Evolutionary conservation across 1,140 invertebrate species (phyloP).

Genomic region (Saccostrea glomerata): DNA sequence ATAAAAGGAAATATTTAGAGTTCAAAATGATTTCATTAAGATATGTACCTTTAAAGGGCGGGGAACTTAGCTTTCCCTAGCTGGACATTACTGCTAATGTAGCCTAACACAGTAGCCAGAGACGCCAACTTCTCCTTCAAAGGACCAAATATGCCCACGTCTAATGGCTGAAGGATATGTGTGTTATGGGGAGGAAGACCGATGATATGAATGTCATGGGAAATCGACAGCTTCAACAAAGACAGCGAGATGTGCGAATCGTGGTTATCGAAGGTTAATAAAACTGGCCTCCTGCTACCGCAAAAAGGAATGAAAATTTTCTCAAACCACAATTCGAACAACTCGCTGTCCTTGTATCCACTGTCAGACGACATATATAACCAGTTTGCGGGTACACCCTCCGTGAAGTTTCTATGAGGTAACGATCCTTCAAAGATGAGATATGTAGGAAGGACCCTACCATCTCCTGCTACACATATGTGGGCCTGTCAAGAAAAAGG

Average conservation of each 20-base stretch:
- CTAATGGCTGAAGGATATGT: constrained; percentile 33
- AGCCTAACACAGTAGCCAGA: not conserved
- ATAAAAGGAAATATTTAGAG: too few relatives aligned
- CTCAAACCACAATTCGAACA: constrained; percentile 43
- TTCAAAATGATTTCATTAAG: too few relatives aligned
- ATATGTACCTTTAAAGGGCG: not conserved
- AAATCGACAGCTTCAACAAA: not conserved
- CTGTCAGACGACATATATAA: not conserved
- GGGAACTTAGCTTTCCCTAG: constrained; percentile 34
- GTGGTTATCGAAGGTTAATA: constrained; percentile 33
- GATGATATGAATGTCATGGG: not conserved
- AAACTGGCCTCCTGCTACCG: not conserved
- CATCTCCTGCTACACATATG: constrained; percentile 12
- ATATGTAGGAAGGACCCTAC: constrained; percentile 39
- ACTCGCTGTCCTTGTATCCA: constrained; percentile 41
- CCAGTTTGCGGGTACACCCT: constrained; percentile 40
- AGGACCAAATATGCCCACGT: constrained; percentile 45
- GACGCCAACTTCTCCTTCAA: constrained; percentile 10
- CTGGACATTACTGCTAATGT: not conserved
- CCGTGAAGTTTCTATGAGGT: constrained; percentile 20
- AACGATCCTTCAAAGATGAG: constrained; percentile 40
- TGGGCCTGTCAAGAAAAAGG: not conserved
- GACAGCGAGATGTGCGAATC: constrained; percentile 20
- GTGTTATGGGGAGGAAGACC: constrained; percentile 22
- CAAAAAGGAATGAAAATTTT: not conserved